These are phyloP conservation scores for Cyrtorhinus lividipennis DNA, from an alignment of 1,140 invertebrate species.

Conservation along the genomic window DNA sequence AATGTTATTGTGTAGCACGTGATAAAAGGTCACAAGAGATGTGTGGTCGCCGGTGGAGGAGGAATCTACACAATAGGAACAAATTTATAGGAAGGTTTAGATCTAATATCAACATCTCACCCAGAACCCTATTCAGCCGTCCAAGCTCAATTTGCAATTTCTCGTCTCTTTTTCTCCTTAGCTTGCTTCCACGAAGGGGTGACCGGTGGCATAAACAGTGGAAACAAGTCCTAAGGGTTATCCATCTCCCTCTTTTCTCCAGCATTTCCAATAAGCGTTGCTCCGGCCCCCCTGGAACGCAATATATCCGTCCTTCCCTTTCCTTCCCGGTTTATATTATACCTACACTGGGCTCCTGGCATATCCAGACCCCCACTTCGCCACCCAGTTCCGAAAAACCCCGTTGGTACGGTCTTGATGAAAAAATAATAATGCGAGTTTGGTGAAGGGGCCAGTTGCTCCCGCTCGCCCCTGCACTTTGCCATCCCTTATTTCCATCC, in stretches of 20 bases:
- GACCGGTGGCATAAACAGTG: conserved; percentile 12
- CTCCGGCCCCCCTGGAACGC: conserved; percentile 8
- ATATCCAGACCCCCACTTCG: conserved; percentile 10
- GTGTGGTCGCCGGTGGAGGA: neutral
- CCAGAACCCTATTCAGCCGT: conserved; percentile 3
- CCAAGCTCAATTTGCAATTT: conserved; percentile 17
- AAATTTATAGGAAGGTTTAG: neutral
- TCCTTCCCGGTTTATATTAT: conserved; percentile 12
- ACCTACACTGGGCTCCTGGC: conserved; percentile 15
- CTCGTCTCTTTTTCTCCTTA: conserved; percentile 14
- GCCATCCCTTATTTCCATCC: conserved; percentile 14
- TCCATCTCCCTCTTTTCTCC: conserved; percentile 16
- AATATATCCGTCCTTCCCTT: conserved; percentile 16
- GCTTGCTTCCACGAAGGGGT: neutral
- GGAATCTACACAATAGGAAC: neutral
- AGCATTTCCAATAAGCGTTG: conserved; percentile 18
- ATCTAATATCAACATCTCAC: conserved; percentile 7
- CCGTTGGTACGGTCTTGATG: conserved; percentile 10
- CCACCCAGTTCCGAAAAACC: conserved; percentile 2
- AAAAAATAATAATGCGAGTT: conserved; percentile 21
- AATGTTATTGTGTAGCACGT: too few species aligned
- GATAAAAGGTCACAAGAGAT: neutral
- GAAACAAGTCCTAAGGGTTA: conserved; percentile 14
- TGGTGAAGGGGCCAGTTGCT: conserved; percentile 14
- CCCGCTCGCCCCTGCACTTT: conserved; percentile 4